Evolutionary conservation across 2,888 invertebrate genomes (phyloP), one percentile per base, ranked within the genome.

Genomic region (Entomobrya proxima): DNA sequence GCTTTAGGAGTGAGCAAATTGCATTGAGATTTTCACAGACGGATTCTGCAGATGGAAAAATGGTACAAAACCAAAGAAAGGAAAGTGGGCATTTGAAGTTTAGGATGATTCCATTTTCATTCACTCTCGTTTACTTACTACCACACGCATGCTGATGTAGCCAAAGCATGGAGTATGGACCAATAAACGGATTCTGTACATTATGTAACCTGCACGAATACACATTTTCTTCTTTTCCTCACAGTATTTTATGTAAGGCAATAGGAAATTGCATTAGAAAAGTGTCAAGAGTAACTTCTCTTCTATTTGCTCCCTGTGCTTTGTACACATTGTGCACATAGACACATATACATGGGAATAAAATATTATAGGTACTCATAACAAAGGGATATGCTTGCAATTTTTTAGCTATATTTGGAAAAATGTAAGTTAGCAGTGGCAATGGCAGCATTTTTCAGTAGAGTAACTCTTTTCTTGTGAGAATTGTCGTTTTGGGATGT

Each of bases 401-500:
- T 72, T 30, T 30, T 80, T 72, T 69, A 27, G 80, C 55, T 67
- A 50, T 78, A 61, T 75, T n/a, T 52, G 13, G 18, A 52, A 58
- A 32, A 32, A 78, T 78, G 78, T 78, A 78, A 78, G 67, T 78
- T 78, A 67, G 30, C 58, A 21, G 30, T 58, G 27, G 30, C 58
- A 58, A 13, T 58, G 13, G 58, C 58, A 3, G 4, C 30, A 58
- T 58, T 58, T 58, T 30, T 58, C 30, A 24, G 58, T 30, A 30
- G 27, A 58, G 58, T 58, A 58, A 58, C 58, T 58, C 7, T 30
- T 58, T 9, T 58, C 80, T 67, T 80, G 35, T 58, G 74, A 74
- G 74, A 74, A 81, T 74, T 81, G 81, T 74, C 81, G 74, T 81
- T 81, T 74, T 72, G 81, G 81, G 81, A 81, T 44, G 27, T 21